A percentile compares a stretch with the other conserved stretches of the same genome.
Evolutionary conservation across 2,888 invertebrate genomes (phyloP).

Genomic region (Osmoderma eremita): DNA sequence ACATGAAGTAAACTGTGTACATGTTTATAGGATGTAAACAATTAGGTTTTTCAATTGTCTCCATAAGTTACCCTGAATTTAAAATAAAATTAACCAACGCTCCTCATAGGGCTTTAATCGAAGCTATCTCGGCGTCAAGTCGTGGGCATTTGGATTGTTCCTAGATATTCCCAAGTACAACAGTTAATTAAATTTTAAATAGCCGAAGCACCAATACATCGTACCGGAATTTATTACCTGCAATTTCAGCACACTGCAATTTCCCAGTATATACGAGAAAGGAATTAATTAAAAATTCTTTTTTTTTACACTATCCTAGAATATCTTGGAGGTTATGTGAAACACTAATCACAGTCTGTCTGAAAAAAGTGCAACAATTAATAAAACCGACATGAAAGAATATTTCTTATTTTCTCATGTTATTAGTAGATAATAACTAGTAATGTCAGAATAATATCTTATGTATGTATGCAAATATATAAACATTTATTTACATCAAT

Average conservation of each 20-base stretch:
- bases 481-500: neutral
- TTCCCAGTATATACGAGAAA: neutral
- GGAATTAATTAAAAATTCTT: neutral
- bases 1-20: too few species aligned
- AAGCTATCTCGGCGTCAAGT: neutral
- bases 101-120: constrained; percentile 8
- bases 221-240: constrained; percentile 4
- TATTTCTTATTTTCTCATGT: neutral
- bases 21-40: too few species aligned
- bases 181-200: constrained; percentile 22
- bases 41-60: too few species aligned
- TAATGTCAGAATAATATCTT: neutral
- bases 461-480: too few species aligned
- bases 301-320: neutral
- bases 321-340: neutral
- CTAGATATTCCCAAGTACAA: neutral
- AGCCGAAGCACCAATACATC: neutral
- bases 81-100: neutral
- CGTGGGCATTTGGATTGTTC: neutral
- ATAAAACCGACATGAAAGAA: too few species aligned
- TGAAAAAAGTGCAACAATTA: neutral
- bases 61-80: too few species aligned
- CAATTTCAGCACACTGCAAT: neutral
- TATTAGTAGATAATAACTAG: constrained; percentile 5
- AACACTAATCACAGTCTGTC: neutral